Percentiles rank a stretch among this genome's conserved stretches.
Conservation (phyloP, 2,797 vertebrate genomes). For the Squalus acanthias region DNA sequence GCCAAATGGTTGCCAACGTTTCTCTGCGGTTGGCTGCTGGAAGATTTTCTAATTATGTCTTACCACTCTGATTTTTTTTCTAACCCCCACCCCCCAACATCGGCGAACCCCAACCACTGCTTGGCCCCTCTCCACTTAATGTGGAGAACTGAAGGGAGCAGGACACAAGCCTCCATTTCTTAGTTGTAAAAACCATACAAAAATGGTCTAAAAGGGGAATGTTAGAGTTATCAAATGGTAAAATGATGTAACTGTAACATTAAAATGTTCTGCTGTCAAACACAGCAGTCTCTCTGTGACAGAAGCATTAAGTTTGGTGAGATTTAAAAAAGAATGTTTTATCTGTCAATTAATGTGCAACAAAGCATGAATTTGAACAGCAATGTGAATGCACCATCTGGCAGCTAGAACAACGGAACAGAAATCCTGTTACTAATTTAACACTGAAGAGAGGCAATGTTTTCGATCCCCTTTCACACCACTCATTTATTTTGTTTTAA, state of each 20-base stretch:
- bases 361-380: slow-evolving; percentile 42
- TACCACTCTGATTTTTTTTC: background rate
- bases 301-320: background rate
- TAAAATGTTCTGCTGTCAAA: slow-evolving; percentile 28
- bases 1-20: too few species aligned
- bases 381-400: slow-evolving; percentile 41
- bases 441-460: background rate
- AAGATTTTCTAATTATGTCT: background rate
- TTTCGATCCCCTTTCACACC: background rate
- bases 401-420: slow-evolving; percentile 19
- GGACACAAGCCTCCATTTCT: background rate
- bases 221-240: background rate
- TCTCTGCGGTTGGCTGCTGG: background rate
- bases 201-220: background rate
- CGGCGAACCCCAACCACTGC: background rate
- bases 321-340: slow-evolving; percentile 27
- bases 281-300: background rate
- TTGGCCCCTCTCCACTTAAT: background rate
- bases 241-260: background rate
- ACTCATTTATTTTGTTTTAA: background rate
- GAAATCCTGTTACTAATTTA: background rate
- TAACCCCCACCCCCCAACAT: background rate
- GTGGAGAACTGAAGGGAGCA: background rate
- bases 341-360: slow-evolving; percentile 42
- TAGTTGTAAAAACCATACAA: background rate